phyloP scores from a whole-genome alignment of 2,797 vertebrate genomes.

The Clarias fuscus region DNA sequence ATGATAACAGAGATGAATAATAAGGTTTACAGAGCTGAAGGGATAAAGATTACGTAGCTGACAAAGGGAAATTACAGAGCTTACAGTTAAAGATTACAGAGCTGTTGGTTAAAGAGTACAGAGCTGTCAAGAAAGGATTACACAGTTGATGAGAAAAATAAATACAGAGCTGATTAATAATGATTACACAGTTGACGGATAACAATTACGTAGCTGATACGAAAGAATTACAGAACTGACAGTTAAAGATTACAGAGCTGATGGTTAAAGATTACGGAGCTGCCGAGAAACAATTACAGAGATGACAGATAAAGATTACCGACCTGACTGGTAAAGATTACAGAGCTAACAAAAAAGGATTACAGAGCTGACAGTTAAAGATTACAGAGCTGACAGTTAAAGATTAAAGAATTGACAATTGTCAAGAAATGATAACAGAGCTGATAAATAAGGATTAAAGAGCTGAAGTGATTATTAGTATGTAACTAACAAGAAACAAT shows the following conservation, averaged over 20 bases:
- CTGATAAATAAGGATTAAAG: not conserved
- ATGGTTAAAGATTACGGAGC: not conserved
- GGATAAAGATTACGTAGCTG: not conserved
- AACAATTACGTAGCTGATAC: not conserved
- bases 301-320: not conserved
- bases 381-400: not conserved
- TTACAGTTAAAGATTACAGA: not conserved
- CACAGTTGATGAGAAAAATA: not conserved
- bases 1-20: too few species aligned
- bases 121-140: not conserved
- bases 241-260: not conserved
- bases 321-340: not conserved
- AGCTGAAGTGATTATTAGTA: not conserved
- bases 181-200: not conserved
- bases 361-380: not conserved
- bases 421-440: not conserved
- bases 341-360: not conserved
- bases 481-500: too few species aligned
- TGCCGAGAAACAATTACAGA: too few species aligned
- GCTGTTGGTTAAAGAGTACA: not conserved
- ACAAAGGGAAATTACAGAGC: not conserved
- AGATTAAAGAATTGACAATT: not conserved
- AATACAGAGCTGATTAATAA: not conserved
- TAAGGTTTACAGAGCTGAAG: not conserved
- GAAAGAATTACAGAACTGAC: not conserved